Percentiles rank a stretch among this genome's conserved stretches.
phyloP scores from a whole-genome alignment of 1,140 invertebrate species.

The Anastatus disparis region DNA sequence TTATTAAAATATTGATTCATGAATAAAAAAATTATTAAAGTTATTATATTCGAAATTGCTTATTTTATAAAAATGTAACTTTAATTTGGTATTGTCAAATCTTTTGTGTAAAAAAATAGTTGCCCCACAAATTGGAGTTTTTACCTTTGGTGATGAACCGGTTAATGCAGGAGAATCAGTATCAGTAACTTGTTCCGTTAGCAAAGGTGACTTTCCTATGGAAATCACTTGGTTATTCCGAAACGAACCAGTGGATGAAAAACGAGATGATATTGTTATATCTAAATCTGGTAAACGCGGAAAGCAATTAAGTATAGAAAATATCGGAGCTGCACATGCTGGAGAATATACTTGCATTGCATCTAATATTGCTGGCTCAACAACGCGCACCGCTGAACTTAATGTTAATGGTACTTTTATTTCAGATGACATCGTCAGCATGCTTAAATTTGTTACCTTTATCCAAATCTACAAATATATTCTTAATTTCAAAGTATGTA shows the following conservation, averaged over 20 bases:
- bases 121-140: constrained; percentile 74
- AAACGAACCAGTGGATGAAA: constrained; percentile 62
- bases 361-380: constrained; percentile 72
- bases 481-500: too few relatives aligned
- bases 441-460: constrained; percentile 69
- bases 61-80: too few relatives aligned
- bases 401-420: constrained; percentile 77
- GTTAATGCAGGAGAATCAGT: constrained; percentile 78
- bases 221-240: constrained; percentile 74
- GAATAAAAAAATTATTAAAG: too few relatives aligned
- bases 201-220: constrained; percentile 75
- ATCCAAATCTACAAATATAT: too few relatives aligned
- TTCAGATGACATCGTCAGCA: too few relatives aligned
- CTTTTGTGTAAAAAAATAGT: too few relatives aligned
- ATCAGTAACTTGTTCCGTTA: constrained; percentile 71
- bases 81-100: too few relatives aligned
- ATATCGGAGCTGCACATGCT: constrained; percentile 74
- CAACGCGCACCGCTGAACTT: constrained; percentile 74
- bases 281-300: constrained; percentile 74
- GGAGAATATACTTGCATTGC: constrained; percentile 81
- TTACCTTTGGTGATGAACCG: constrained; percentile 75
- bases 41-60: too few relatives aligned
- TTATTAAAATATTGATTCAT: too few relatives aligned
- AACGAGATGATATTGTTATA: constrained; percentile 71
- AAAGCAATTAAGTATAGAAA: constrained; percentile 78